Conservation (phyloP, 2,797 vertebrate species). For the Eospalax fontanierii region DNA sequence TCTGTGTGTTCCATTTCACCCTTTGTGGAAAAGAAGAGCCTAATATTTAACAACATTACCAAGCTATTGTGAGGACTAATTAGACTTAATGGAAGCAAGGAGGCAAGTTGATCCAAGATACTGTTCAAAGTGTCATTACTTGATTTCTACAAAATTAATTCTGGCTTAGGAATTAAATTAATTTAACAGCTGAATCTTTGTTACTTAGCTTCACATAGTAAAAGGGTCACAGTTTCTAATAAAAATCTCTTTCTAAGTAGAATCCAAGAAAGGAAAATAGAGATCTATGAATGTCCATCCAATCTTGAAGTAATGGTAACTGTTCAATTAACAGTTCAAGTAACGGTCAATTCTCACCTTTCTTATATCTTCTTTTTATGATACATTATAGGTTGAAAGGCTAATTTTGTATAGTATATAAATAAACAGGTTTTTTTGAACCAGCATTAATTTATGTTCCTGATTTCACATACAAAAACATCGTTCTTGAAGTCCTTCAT, state of each 20-base stretch:
- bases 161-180: conserved; percentile 77
- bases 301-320: conserved; percentile 7
- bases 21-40: conserved; percentile 62
- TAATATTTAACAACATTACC: conserved; percentile 74
- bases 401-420: conserved; percentile 31
- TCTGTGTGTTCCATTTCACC: conserved; percentile 1
- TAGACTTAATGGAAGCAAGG: conserved; percentile 75
- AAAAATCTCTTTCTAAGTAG: conserved; percentile 67
- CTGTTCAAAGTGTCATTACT: conserved; percentile 77
- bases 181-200: conserved; percentile 76
- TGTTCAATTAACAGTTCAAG: too few relatives aligned
- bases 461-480: conserved; percentile 11
- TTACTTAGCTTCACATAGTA: conserved; percentile 63
- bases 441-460: conserved; percentile 5
- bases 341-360: too few relatives aligned
- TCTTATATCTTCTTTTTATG: background rate
- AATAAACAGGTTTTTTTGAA: conserved; percentile 34
- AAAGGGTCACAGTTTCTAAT: conserved; percentile 61
- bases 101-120: conserved; percentile 68
- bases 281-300: conserved; percentile 56
- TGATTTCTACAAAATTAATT: conserved; percentile 78
- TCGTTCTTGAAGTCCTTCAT: conserved; percentile 34
- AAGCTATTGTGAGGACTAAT: conserved; percentile 81
- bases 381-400: background rate
- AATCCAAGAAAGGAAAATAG: conserved; percentile 47